These are phyloP conservation scores for Digitonthophagus gazella DNA, from an alignment of 2,888 invertebrate species.

Conservation along the genomic window DNA sequence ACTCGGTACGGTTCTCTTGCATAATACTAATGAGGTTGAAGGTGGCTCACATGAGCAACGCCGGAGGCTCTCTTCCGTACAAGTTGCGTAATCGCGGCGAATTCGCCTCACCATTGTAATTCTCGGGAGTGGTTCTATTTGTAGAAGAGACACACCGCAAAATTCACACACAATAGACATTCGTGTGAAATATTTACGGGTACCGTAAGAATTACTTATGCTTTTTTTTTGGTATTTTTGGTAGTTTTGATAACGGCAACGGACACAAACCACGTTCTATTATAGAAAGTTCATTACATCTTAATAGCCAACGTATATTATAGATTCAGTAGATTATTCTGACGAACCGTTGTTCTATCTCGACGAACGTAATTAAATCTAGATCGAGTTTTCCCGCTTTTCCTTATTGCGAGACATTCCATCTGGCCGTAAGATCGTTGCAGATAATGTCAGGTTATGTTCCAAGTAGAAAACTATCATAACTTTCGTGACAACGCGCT, in stretches of 20 bases:
- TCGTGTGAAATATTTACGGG: not conserved
- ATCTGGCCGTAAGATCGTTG: not conserved
- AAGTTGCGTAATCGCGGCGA: not conserved
- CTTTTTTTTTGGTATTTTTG: no score
- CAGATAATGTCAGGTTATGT: not conserved
- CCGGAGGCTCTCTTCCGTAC: not conserved
- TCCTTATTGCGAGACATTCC: not conserved
- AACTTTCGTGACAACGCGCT: not conserved
- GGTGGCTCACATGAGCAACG: slow-evolving; percentile 5
- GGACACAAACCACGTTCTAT: not conserved
- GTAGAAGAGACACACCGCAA: not conserved
- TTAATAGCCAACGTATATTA: not conserved
- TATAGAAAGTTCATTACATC: not conserved
- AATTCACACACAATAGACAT: not conserved
- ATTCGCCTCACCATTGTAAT: not conserved
- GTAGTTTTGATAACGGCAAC: not conserved
- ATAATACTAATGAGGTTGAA: slow-evolving; percentile 16
- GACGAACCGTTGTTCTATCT: not conserved
- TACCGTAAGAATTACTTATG: no score
- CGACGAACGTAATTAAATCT: not conserved
- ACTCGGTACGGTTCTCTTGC: slow-evolving; percentile 10
- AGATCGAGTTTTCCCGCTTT: not conserved
- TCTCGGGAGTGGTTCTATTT: not conserved
- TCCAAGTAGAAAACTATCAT: not conserved
- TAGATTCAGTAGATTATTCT: not conserved